Evolutionary conservation across 2,797 vertebrate species (phyloP).

Genomic region (Sebastes itinus): DNA sequence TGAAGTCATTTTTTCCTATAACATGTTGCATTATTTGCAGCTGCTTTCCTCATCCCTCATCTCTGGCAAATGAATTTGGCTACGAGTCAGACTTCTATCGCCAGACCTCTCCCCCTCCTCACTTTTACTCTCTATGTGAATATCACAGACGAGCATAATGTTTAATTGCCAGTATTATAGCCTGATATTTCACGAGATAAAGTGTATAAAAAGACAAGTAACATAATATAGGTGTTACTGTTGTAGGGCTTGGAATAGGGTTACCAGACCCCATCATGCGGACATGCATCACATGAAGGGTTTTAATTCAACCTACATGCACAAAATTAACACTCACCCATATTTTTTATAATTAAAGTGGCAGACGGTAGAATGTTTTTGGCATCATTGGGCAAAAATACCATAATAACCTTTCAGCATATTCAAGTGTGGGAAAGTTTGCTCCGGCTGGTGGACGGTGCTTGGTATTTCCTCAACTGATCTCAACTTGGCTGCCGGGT

Average conservation of each 20-base stretch:
- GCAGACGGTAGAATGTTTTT: no score
- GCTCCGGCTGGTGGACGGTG: no score
- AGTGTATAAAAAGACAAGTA: background rate
- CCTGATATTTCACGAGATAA: background rate
- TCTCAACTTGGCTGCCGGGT: no score
- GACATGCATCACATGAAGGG: background rate
- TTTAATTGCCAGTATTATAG: background rate
- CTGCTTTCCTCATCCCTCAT: slow-evolving; percentile 25
- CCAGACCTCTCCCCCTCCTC: background rate
- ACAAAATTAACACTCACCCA: background rate
- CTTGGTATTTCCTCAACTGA: no score
- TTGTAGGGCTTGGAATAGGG: background rate
- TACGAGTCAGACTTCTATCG: slow-evolving; percentile 10
- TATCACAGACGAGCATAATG: background rate
- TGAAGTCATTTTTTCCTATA: slow-evolving; percentile 28
- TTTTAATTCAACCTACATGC: background rate
- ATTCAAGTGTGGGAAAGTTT: no score
- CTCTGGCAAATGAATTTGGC: slow-evolving; percentile 46
- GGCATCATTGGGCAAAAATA: no score
- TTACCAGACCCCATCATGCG: background rate
- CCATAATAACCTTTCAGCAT: no score
- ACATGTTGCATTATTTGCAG: slow-evolving; percentile 19
- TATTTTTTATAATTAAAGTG: background rate
- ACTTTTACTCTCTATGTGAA: background rate
- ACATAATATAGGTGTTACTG: background rate